Evolutionary conservation across 2,113 vertebrate species (phyloP).

Genomic region (Chionomys nivalis): DNA sequence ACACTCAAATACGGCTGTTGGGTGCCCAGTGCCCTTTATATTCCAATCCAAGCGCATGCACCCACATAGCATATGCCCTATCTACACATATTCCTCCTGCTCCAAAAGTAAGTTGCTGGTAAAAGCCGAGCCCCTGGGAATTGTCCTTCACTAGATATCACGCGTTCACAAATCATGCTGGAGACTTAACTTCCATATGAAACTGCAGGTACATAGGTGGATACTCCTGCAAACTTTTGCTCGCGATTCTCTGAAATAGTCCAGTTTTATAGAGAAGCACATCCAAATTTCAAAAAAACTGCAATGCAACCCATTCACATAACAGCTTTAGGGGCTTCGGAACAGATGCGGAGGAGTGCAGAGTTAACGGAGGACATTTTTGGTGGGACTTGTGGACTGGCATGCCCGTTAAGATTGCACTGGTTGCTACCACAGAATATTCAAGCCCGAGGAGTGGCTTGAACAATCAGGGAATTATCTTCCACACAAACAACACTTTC

Average conservation of each 20-base stretch:
- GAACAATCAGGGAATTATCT: constrained; percentile 30
- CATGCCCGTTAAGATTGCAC: background rate
- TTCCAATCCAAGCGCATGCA: background rate
- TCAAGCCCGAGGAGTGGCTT: background rate
- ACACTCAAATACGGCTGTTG: background rate
- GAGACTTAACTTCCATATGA: background rate
- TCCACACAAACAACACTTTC: background rate
- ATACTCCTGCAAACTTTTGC: background rate
- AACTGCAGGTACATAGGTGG: background rate
- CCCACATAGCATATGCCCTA: background rate
- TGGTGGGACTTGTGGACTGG: no score
- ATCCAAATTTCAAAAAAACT: background rate
- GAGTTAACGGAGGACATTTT: no score
- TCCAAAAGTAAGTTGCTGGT: constrained; percentile 24
- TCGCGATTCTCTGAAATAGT: background rate
- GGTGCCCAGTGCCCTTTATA: background rate
- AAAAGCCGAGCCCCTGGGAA: background rate
- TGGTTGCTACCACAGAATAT: background rate
- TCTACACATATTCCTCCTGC: background rate
- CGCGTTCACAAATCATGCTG: background rate
- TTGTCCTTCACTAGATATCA: background rate
- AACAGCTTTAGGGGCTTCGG: background rate
- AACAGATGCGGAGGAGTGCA: background rate
- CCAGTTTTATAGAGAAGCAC: background rate
- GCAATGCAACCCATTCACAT: background rate